These are phyloP conservation scores for Mesaphorura yosii DNA, from an alignment of 1,140 invertebrate species.

Conservation along the genomic window DNA sequence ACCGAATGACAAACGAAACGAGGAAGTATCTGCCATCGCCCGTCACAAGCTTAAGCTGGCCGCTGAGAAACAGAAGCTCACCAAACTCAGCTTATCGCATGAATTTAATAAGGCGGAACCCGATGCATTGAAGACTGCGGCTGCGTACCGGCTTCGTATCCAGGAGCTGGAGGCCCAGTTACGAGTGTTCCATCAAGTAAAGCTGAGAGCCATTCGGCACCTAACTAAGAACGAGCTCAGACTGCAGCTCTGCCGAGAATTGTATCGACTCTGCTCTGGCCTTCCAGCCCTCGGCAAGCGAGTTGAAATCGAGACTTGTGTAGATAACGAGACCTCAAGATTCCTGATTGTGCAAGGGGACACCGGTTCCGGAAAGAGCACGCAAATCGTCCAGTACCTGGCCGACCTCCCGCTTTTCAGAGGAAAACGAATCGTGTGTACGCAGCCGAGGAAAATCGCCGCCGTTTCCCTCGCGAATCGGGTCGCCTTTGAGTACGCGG, in stretches of 20 bases:
- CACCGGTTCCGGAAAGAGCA: constrained; percentile 37
- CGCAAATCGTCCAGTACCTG: constrained; percentile 23
- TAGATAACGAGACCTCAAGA: background rate
- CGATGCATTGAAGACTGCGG: too few relatives aligned
- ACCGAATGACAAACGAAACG: too few relatives aligned
- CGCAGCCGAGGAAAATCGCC: constrained; percentile 46
- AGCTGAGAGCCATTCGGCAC: too few relatives aligned
- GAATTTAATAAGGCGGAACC: too few relatives aligned
- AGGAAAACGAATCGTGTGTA: constrained; percentile 24
- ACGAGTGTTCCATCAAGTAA: too few relatives aligned
- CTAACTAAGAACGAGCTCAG: too few relatives aligned
- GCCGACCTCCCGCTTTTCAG: background rate
- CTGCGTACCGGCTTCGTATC: too few relatives aligned
- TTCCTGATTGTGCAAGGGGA: constrained; percentile 32
- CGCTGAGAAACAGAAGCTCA: too few relatives aligned
- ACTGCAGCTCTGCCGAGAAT: background rate
- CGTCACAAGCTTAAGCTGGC: too few relatives aligned
- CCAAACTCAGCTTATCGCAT: too few relatives aligned
- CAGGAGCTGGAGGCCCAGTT: too few relatives aligned
- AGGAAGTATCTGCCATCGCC: too few relatives aligned
- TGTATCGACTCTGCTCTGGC: background rate
- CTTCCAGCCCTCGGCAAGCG: constrained; percentile 1
- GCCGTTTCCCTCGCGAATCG: constrained; percentile 41
- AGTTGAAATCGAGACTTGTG: background rate
- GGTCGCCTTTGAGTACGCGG: constrained; percentile 7